phyloP scores from a whole-genome alignment of 2,113 vertebrate genomes.

The Bucco capensis region DNA sequence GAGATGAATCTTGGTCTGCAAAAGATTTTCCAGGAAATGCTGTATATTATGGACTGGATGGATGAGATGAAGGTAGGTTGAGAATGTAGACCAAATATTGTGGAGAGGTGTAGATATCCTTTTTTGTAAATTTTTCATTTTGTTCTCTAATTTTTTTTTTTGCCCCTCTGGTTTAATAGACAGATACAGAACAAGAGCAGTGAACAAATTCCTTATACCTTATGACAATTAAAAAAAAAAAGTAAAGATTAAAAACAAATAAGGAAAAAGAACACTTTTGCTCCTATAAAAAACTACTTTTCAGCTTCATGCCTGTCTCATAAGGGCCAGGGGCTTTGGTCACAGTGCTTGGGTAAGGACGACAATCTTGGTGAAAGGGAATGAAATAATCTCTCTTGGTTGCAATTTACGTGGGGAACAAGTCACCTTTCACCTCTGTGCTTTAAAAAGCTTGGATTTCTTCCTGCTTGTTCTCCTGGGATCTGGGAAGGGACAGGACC shows the following conservation, averaged over 20 bases:
- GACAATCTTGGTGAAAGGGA: neutral
- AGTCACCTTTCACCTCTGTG: conserved; percentile 12
- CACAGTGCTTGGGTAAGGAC: neutral
- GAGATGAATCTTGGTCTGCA: conserved; percentile 95
- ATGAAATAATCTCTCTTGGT: neutral
- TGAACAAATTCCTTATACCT: neutral
- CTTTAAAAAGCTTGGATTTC: conserved; percentile 14
- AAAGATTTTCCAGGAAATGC: conserved; percentile 97
- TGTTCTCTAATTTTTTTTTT: neutral
- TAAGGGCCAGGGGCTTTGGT: neutral
- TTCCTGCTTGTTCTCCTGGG: conserved; percentile 10
- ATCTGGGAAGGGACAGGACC: neutral
- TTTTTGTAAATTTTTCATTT: neutral
- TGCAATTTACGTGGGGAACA: neutral
- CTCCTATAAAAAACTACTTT: neutral
- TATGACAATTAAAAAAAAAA: too few relatives aligned
- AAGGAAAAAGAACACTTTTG: neutral
- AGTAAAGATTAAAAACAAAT: neutral
- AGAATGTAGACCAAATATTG: neutral
- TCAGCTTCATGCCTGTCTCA: neutral
- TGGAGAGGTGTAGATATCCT: neutral
- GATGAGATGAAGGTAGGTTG: conserved; percentile 93
- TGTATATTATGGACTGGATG: conserved; percentile 99
- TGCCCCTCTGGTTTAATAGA: neutral
- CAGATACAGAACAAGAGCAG: neutral